Evolutionary conservation across 2,797 vertebrate genomes (phyloP), one percentile per base, ranked within the genome.

Genomic region (Rhynchotus rufescens): DNA sequence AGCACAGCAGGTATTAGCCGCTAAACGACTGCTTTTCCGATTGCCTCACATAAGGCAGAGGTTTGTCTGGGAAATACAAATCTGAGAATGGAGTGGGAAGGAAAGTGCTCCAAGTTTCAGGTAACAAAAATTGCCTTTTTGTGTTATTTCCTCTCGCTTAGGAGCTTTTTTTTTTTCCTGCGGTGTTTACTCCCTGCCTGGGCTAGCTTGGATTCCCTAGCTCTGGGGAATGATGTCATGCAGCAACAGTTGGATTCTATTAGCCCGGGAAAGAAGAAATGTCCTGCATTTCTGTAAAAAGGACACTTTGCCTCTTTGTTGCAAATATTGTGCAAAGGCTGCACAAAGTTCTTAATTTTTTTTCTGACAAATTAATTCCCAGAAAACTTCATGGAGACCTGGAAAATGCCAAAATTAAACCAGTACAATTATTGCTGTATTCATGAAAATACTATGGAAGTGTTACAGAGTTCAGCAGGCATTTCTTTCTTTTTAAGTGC

Each of bases 61-160:
- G 94, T 94, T 94, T 97, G 95, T 97, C 90, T 97, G 98, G 98
- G 96, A 97, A 98, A 96, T 95, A 97, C 96, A 95, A 96, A 96
- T 92, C 95, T 94, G 91, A 97, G 97, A 95, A 98, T 98, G 97
- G 98, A 97, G 97, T 97, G 98, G 98, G 98, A 98, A 97, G 97
- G 84, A 96, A 97, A 96, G 90, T 91, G 81, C 97, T 95, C 89
- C 92, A 96, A 97, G 92, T 85, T 93, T 67, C 98, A 99, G 99
- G 99, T 99, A 99, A 99, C 92, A 79, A 88, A 91, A 91, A 49
- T 22, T 80, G 30, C 52, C 30, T 93, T 88, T 79, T 20, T 59
- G 84, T 73, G 23, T 94, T 84, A 8, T 88, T 68, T 89, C 59
- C 65, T 85, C 57, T 17, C 6, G 15, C 54, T 91, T 86, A 26